A percentile compares a stretch with the other conserved stretches of the same genome.
phyloP scores from a whole-genome alignment of 2,797 vertebrate genomes.

The Holocentrus rufus region DNA sequence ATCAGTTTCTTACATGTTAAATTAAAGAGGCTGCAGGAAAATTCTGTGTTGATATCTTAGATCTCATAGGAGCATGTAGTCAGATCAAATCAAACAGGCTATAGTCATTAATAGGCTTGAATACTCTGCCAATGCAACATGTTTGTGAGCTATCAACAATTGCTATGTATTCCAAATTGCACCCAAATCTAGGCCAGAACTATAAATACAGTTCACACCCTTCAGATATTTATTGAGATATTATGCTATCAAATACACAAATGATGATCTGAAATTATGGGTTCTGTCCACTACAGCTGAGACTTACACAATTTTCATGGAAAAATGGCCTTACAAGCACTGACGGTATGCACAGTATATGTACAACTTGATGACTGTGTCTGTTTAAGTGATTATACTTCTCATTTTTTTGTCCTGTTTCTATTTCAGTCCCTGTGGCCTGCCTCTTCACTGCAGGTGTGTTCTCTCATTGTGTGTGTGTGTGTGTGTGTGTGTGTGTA shows the following conservation, averaged over 20 bases:
- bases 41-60: too few species aligned
- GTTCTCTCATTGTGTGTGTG: conserved; percentile 18
- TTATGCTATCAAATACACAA: not conserved
- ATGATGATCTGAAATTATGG: not conserved
- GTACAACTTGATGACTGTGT: not conserved
- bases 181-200: too few species aligned
- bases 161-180: too few species aligned
- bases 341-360: not conserved
- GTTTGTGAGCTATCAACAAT: too few species aligned
- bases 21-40: not conserved
- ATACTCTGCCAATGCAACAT: too few species aligned
- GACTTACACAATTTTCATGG: too few species aligned
- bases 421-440: conserved; percentile 69
- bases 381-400: conserved; percentile 47
- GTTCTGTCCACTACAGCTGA: not conserved
- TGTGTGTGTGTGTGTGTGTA: not conserved
- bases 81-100: too few species aligned
- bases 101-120: too few species aligned
- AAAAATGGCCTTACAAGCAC: not conserved
- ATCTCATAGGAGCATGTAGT: too few species aligned
- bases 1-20: not conserved
- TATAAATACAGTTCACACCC: too few species aligned
- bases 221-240: too few species aligned
- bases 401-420: conserved; percentile 39
- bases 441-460: conserved; percentile 72